These are phyloP conservation scores for Plotosus lineatus DNA, from an alignment of 2,113 vertebrate species.

Conservation along the genomic window DNA sequence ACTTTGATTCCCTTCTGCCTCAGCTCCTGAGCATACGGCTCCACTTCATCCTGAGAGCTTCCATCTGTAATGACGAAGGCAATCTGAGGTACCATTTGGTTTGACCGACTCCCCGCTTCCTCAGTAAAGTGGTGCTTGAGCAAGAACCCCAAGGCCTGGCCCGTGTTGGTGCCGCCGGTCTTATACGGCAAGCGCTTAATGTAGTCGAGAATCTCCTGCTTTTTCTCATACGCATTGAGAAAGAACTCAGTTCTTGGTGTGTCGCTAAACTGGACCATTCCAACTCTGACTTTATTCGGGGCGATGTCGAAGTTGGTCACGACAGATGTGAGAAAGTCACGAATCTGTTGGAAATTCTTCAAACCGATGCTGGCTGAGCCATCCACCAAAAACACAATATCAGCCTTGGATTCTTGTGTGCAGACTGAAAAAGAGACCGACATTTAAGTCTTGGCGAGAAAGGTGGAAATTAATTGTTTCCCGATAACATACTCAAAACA, in stretches of 20 bases:
- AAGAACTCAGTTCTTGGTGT: conserved; percentile 83
- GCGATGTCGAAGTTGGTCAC: conserved; percentile 78
- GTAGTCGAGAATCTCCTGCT: conserved; percentile 78
- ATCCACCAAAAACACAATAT: conserved; percentile 95
- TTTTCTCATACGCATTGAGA: conserved; percentile 77
- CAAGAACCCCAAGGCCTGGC: conserved; percentile 82
- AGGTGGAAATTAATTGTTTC: not conserved
- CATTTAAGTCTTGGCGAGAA: not conserved
- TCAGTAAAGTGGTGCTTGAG: conserved; percentile 76
- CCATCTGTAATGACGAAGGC: conserved; percentile 82
- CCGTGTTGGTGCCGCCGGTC: conserved; percentile 77
- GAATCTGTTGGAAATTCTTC: conserved; percentile 84
- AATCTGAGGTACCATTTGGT: conserved; percentile 78
- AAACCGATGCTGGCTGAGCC: conserved; percentile 83
- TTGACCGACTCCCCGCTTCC: conserved; percentile 82
- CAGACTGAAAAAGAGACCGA: conserved; percentile 82
- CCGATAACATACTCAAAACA: not conserved
- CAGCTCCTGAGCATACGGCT: conserved; percentile 74
- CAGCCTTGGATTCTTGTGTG: conserved; percentile 79
- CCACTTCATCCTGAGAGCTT: conserved; percentile 76
- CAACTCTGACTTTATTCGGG: conserved; percentile 79
- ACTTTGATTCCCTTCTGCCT: conserved; percentile 75
- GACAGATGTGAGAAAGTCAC: conserved; percentile 82
- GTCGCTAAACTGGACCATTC: conserved; percentile 84
- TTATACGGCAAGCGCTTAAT: conserved; percentile 78